Conservation (phyloP, 64 coral and sea anemone species). For the Stichodactyla mertensii region DNA sequence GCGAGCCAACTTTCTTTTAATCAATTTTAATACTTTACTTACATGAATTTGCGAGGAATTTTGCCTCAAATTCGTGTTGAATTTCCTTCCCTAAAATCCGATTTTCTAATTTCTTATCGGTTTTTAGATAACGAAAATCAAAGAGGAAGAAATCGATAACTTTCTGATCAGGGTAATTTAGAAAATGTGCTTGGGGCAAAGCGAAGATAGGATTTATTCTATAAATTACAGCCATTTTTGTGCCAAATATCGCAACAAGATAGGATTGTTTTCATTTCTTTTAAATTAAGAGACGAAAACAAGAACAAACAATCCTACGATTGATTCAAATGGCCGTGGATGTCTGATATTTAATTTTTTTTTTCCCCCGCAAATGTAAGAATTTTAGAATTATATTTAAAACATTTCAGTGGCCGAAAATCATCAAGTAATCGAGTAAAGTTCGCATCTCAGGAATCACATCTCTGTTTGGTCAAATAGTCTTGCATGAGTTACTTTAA, state of each 20-base stretch:
- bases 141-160: not conserved
- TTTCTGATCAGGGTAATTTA: not conserved
- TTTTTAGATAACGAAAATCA: not conserved
- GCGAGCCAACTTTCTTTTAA: not conserved
- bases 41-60: not conserved
- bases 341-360: not conserved
- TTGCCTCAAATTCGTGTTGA: not conserved
- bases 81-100: not conserved
- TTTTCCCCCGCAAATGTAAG: not conserved
- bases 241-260: not conserved
- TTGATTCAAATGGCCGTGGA: not conserved
- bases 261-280: not conserved
- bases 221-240: not conserved
- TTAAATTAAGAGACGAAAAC: not conserved
- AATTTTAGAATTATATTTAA: not conserved
- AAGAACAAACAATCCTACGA: not conserved
- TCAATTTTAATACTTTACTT: not conserved
- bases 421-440: not conserved
- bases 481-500: no score
- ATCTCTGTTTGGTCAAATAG: no score
- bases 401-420: not conserved
- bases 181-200: not conserved
- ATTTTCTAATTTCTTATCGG: not conserved
- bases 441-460: not conserved
- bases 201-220: not conserved